A percentile compares a stretch with the other conserved stretches of the same genome.
These are phyloP conservation scores for Criorhina ranunculi DNA, from an alignment of 2,888 invertebrate species.

Conservation along the genomic window DNA sequence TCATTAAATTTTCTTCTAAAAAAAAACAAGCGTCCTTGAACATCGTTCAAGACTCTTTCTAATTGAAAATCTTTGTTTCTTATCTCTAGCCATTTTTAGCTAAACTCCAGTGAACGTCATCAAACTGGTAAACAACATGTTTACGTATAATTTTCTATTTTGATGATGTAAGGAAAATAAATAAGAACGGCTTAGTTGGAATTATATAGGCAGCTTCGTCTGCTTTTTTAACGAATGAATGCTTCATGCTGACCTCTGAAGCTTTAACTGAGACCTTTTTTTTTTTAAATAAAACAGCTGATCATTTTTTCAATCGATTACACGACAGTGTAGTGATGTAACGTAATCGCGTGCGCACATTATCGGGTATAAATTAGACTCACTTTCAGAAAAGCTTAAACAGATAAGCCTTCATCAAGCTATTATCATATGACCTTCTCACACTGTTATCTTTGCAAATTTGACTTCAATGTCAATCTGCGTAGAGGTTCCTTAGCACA, in stretches of 20 bases:
- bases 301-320: neutral
- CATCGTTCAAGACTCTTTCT: neutral
- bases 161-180: neutral
- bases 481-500: constrained; percentile 13
- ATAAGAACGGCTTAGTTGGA: too few species aligned
- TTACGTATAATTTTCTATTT: neutral
- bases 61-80: neutral
- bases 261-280: neutral
- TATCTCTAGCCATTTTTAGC: neutral
- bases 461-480: constrained; percentile 13
- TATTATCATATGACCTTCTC: constrained; percentile 21
- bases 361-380: neutral
- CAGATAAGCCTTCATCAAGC: constrained; percentile 14
- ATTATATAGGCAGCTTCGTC: neutral
- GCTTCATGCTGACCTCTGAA: too few species aligned
- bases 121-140: neutral
- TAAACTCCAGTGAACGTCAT: neutral
- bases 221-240: neutral
- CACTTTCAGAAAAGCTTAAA: constrained; percentile 5
- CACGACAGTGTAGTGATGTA: neutral
- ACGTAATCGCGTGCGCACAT: constrained; percentile 21
- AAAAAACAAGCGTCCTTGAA: neutral
- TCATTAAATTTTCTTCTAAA: neutral
- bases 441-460: constrained; percentile 15
- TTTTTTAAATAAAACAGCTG: neutral